Evolutionary conservation across 2,888 invertebrate genomes (phyloP), one percentile per base, ranked within the genome.

Genomic region (Bembecia ichneumoniformis): DNA sequence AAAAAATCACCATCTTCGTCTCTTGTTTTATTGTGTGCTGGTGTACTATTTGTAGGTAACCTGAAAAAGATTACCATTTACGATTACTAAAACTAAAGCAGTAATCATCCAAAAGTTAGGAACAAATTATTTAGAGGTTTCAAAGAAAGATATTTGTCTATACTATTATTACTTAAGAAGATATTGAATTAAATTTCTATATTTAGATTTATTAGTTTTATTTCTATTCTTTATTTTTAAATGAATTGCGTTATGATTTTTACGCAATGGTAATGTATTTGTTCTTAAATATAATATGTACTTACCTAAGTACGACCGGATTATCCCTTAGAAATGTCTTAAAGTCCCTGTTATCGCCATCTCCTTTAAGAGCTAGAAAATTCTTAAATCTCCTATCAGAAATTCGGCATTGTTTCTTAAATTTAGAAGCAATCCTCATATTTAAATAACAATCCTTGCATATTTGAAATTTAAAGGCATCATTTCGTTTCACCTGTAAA

Each of bases 341-440:
- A 46, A 86, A 74, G 50, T 83, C 80, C n/a, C 66, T 16, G 17
- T 49, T 57, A 5, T 77, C 78, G 0, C 68, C 77, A 34, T 62
- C 54, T 49, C 77, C 75, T 55, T 77, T 83, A 7, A 72, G 48
- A 3, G 66, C 62, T 35, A 78, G 46, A 55, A 72, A 88, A 51
- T 66, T 74, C 54, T 67, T 77, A 35, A 80, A 71, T 48, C 67
- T 76, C 52, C 74, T 79, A 52, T 89, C 87, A 2, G 87, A 81
- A 4, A 65, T 67, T 28, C 82, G 66, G 56, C 88, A 88, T 55
- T 72, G 72, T 56, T 87, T 84, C 55, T 83, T 87, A 58, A 89
- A 88, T 52, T 75, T 78, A 56, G 82, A 83, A 5, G 82, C 71
- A 13, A 66, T 52, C 56, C 77, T 80, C 77, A 88, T 78, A 47